A percentile compares a stretch with the other conserved stretches of the same genome.
phyloP scores from a whole-genome alignment of 1,140 invertebrate genomes.

The Aphidius gifuensis region DNA sequence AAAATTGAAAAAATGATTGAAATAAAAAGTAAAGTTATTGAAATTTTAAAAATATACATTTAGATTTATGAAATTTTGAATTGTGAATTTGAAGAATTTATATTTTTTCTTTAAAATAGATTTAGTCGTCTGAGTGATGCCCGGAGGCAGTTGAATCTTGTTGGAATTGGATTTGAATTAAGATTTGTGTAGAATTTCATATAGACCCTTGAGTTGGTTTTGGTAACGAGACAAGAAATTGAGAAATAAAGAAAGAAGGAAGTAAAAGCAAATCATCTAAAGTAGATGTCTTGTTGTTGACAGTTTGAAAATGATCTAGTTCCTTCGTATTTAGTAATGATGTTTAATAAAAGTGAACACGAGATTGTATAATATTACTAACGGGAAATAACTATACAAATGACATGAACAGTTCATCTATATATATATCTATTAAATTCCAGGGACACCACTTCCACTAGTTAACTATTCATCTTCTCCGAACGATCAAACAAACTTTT shows the following conservation, averaged over 20 bases:
- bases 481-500: constrained; percentile 37
- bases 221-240: too few species aligned
- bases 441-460: neutral
- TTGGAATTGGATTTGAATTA: constrained; percentile 32
- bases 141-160: constrained; percentile 12
- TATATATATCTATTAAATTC: neutral
- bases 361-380: constrained; percentile 12
- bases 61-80: too few species aligned
- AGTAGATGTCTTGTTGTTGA: constrained; percentile 32
- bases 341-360: neutral
- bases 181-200: constrained; percentile 28
- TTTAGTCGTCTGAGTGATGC: neutral
- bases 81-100: neutral
- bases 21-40: too few species aligned
- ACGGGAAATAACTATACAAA: neutral
- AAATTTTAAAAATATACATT: too few species aligned
- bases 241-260: too few species aligned
- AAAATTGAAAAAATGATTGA: neutral
- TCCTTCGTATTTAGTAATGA: constrained; percentile 30
- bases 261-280: neutral
- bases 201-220: neutral
- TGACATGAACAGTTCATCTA: neutral
- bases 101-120: neutral
- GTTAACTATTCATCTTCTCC: constrained; percentile 40
- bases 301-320: constrained; percentile 48